Evolutionary conservation across 2,888 invertebrate genomes (phyloP).

Genomic region (Gymnoscelis rufifasciata): DNA sequence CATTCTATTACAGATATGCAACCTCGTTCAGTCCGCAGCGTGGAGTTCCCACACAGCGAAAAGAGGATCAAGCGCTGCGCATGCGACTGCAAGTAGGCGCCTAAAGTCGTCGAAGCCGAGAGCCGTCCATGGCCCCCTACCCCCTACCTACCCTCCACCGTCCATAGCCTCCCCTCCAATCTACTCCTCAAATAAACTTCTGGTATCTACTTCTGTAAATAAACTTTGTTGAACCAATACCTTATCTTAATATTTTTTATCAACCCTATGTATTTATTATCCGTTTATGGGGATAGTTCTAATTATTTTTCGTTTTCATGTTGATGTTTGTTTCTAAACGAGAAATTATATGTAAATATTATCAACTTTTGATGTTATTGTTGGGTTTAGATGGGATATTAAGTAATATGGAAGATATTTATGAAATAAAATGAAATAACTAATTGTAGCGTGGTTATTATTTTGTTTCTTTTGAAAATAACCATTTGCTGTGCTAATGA

Average conservation of each 20-base stretch:
- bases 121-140: no score
- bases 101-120: no score
- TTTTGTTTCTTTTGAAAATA: slow-evolving; percentile 7
- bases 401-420: not conserved
- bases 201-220: slow-evolving; percentile 52
- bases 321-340: slow-evolving; percentile 13
- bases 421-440: no score
- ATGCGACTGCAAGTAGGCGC: slow-evolving; percentile 83
- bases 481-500: slow-evolving; percentile 25
- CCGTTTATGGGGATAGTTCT: slow-evolving; percentile 47
- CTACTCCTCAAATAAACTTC: slow-evolving; percentile 27
- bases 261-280: slow-evolving; percentile 37
- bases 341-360: not conserved
- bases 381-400: not conserved
- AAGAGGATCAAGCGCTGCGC: slow-evolving; percentile 87
- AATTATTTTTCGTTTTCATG: slow-evolving; percentile 43
- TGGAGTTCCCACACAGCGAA: slow-evolving; percentile 76
- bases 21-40: slow-evolving; percentile 84
- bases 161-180: slow-evolving; percentile 46
- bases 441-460: no score
- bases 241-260: slow-evolving; percentile 40
- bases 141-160: no score
- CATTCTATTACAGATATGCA: slow-evolving; percentile 82
- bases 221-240: slow-evolving; percentile 55
- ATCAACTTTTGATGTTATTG: not conserved